Conservation (phyloP, 2,797 vertebrate species). For the Oryzias sinensis region DNA sequence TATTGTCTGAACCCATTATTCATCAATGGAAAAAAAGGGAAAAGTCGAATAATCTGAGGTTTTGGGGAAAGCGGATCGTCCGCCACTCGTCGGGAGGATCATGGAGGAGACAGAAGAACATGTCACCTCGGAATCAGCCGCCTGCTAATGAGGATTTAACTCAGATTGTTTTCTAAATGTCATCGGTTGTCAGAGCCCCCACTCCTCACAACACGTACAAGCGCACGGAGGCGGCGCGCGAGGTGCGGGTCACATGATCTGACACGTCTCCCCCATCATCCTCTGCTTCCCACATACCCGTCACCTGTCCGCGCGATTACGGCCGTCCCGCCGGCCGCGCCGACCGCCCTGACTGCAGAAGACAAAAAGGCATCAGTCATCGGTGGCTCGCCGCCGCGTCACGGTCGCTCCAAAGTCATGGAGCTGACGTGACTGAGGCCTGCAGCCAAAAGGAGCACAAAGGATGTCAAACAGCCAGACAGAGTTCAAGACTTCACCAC, state of each 20-base stretch:
- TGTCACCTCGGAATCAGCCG: constrained; percentile 2
- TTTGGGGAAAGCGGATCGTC: no score
- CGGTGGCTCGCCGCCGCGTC: constrained; percentile 35
- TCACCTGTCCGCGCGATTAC: constrained; percentile 75
- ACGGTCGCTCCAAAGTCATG: constrained; percentile 45
- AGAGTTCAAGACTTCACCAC: constrained; percentile 1
- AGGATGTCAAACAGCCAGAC: constrained; percentile 28
- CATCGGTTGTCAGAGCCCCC: constrained; percentile 25
- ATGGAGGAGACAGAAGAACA: constrained; percentile 2
- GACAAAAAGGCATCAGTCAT: constrained; percentile 71
- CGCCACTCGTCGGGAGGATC: neutral
- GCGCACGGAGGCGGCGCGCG: constrained; percentile 38
- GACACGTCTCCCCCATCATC: constrained; percentile 59
- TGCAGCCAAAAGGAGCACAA: constrained; percentile 29
- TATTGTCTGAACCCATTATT: no score
- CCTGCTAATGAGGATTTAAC: constrained; percentile 13
- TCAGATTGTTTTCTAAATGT: constrained; percentile 30
- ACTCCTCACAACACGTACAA: constrained; percentile 29
- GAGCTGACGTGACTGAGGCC: constrained; percentile 52
- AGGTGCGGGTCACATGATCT: constrained; percentile 57
- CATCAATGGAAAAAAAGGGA: no score
- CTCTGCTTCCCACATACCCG: constrained; percentile 66
- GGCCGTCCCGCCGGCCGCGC: constrained; percentile 21
- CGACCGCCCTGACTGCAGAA: constrained; percentile 51
- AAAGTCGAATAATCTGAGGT: no score